These are phyloP conservation scores for Tinea pellionella DNA, from an alignment of 2,888 invertebrate species.

Conservation along the genomic window DNA sequence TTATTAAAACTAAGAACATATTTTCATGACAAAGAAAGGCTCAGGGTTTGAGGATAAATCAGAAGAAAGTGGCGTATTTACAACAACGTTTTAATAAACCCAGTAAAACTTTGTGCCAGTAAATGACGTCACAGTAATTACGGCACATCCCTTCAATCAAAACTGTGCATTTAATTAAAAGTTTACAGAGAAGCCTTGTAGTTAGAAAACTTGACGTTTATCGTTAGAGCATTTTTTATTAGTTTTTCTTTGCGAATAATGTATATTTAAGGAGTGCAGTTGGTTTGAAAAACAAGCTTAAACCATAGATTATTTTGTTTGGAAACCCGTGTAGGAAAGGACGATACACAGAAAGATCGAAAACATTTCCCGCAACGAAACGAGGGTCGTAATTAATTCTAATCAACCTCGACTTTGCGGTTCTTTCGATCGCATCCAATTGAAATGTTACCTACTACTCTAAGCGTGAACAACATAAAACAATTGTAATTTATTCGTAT, in stretches of 20 bases:
- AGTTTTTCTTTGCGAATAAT: not conserved
- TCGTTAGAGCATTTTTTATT: not conserved
- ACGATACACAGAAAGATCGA: not conserved
- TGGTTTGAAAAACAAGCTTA: no score
- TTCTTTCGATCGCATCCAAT: slow-evolving; percentile 8
- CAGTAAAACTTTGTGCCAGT: no score
- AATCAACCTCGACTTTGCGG: slow-evolving; percentile 13
- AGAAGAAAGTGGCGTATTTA: no score
- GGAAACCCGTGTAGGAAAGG: not conserved
- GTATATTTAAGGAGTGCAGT: no score
- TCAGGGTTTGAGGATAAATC: no score
- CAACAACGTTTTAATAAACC: no score
- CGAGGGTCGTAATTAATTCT: slow-evolving; percentile 13
- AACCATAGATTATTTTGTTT: not conserved
- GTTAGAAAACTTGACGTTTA: not conserved
- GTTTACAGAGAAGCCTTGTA: not conserved
- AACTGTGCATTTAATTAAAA: not conserved
- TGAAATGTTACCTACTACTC: slow-evolving; percentile 4
- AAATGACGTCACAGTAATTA: no score
- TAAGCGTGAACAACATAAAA: not conserved
- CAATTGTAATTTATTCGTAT: not conserved
- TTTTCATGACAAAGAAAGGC: no score
- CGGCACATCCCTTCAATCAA: not conserved
- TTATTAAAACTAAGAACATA: no score
- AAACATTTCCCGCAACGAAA: not conserved